Conservation (phyloP, 37 sponge, comb jelly and placozoan genomes). For the Hexactinellida sp. region DNA sequence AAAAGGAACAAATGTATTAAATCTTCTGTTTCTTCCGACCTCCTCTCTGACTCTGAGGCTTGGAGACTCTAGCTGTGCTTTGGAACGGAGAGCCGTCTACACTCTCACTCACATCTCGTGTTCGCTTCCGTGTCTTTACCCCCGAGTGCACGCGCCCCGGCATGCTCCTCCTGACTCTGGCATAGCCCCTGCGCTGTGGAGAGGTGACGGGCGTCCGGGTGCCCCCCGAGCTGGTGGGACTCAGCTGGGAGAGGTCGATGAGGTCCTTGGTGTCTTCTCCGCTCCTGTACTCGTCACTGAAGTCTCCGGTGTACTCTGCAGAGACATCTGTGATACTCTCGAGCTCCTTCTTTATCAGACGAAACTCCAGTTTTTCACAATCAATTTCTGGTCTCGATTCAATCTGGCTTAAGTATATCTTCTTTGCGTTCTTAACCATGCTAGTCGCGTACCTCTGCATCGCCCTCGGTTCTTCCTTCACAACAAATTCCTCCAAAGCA, state of each 20-base stretch:
- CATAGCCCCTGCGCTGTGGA: neutral
- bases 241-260: neutral
- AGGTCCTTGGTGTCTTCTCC: neutral
- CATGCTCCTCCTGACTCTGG: too few species aligned
- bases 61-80: too few species aligned
- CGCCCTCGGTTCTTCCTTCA: neutral
- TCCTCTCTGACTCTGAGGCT: neutral
- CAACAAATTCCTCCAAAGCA: neutral
- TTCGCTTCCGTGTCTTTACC: too few species aligned
- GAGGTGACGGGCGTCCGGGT: neutral
- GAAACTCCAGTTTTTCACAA: neutral
- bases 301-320: neutral
- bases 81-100: too few species aligned
- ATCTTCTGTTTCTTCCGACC: neutral
- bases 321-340: neutral
- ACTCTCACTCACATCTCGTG: too few species aligned
- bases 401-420: neutral
- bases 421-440: neutral
- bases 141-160: too few species aligned
- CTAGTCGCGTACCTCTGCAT: neutral
- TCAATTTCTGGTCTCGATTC: neutral
- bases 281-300: neutral
- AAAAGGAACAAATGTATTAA: too few species aligned
- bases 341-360: neutral
- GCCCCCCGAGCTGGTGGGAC: neutral